Base-by-base conservation (phyloP, 30 jellyfish, hydroid and myxozoan genomes). In the Aurelia sp. region DNA sequence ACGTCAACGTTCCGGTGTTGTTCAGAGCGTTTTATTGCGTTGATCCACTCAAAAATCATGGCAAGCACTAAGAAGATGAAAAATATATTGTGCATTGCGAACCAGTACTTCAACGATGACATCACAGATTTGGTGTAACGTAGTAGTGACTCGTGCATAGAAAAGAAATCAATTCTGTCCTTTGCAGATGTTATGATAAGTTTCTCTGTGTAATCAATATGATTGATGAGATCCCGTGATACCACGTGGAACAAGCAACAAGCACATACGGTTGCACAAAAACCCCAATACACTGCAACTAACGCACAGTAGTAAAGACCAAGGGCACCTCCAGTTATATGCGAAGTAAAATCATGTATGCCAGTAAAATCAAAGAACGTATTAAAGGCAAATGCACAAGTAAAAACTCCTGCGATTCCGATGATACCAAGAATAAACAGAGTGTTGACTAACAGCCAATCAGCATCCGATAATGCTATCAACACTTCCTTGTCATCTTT, bases 31-130 rank as follows among this genome's bases (percentile, higher is more conserved):
- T 76, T 59, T 63, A 78, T 60, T 44, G 76, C 89, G 70, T 78
- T 78, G 41, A 78, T 78, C 89, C 89, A 78, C 44, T 78, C 89
- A 62, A 78, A 78, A 9, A 78, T 48, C 52, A 72, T 78, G 60
- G 89, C 89, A 13, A 67, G 72, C 0, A 78, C 63, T 9, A 78
- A 64, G 68, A 78, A 78, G 38, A 78, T 31, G 57, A 78, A 78
- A 64, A 78, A 78, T 47, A 78, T 5, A 20, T 62, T 78, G 35
- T 78, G 89, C 47, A 64, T 64, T 35, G 89, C 89, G n/a, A 78
- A 78, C 89, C 89, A 78, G 53, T 62, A 78, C 40, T 61, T 78
- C 27, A 78, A 18, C 6, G 89, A 15, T 3, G 22, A 8, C 79
- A 62, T 63, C 89, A 78, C 18, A 0, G 41, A 50, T 10, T 62